Conservation (phyloP, 2,888 invertebrate genomes). For the Arctia plantaginis region DNA sequence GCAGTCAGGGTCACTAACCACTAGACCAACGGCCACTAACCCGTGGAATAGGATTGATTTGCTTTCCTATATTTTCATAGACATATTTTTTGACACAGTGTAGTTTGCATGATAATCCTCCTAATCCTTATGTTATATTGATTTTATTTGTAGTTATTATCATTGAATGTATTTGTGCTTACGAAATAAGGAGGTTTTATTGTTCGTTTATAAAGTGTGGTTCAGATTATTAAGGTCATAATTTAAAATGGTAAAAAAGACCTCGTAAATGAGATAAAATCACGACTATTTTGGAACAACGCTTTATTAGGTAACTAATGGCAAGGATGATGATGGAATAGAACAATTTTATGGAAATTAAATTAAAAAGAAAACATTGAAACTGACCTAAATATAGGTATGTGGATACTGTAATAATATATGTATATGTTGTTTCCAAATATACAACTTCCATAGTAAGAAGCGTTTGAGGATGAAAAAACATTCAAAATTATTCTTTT, state of each 20-base stretch:
- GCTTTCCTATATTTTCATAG: neutral
- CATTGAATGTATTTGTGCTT: conserved; percentile 17
- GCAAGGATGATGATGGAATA: no score
- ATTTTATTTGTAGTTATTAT: conserved; percentile 3
- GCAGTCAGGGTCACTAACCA: neutral
- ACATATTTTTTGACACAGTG: neutral
- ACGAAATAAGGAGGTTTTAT: neutral
- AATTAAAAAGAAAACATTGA: no score
- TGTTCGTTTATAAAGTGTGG: neutral
- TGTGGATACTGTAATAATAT: no score
- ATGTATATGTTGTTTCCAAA: neutral
- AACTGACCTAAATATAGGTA: no score
- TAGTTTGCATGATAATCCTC: conserved; percentile 8
- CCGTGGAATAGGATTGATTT: no score
- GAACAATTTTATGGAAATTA: no score
- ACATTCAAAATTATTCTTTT: no score
- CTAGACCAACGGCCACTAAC: no score
- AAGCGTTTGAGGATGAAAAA: neutral
- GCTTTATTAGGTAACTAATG: neutral
- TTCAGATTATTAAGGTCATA: neutral
- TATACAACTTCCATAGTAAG: no score
- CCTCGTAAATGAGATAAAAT: neutral
- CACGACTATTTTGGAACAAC: neutral
- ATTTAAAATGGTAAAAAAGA: neutral
- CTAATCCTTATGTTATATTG: neutral